A percentile compares a stretch with the other conserved stretches of the same genome.
Conservation (phyloP, 2,888 invertebrate species). For the Trachelus tabidus region DNA sequence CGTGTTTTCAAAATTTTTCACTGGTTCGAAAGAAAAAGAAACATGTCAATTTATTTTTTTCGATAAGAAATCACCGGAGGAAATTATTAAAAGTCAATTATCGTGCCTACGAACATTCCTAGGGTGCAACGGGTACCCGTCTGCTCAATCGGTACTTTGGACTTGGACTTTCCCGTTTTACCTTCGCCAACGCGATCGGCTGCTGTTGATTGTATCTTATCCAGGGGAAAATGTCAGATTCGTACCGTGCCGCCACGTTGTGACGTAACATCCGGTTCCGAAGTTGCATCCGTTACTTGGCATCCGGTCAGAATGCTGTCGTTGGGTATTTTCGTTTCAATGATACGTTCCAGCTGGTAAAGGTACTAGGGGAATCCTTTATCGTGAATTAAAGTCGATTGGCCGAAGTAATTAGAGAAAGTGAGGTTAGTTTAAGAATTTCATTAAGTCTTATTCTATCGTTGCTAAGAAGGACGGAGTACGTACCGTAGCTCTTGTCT, state of each 20-base stretch:
- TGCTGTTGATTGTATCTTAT: not conserved
- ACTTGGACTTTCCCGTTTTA: not conserved
- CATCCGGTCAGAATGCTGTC: not conserved
- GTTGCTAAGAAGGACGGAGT: not conserved
- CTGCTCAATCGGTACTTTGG: not conserved
- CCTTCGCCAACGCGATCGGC: not conserved
- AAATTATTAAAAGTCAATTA: not conserved
- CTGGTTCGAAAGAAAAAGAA: too few relatives aligned
- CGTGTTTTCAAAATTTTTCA: not conserved
- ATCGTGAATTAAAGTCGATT: not conserved
- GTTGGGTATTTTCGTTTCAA: not conserved
- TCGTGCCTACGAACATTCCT: not conserved
- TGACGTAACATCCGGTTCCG: not conserved
- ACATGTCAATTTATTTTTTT: not conserved
- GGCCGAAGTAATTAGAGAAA: not conserved
- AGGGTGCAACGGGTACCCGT: not conserved
- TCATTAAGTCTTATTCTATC: not conserved
- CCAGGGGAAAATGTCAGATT: not conserved
- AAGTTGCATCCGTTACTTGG: not conserved
- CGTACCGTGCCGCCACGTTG: not conserved
- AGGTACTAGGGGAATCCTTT: not conserved
- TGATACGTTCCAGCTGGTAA: not conserved
- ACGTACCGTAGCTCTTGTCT: not conserved
- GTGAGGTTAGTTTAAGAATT: not conserved
- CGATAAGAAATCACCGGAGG: not conserved